Conservation (phyloP, 2,113 vertebrate genomes). For the Polyodon spathula region DNA sequence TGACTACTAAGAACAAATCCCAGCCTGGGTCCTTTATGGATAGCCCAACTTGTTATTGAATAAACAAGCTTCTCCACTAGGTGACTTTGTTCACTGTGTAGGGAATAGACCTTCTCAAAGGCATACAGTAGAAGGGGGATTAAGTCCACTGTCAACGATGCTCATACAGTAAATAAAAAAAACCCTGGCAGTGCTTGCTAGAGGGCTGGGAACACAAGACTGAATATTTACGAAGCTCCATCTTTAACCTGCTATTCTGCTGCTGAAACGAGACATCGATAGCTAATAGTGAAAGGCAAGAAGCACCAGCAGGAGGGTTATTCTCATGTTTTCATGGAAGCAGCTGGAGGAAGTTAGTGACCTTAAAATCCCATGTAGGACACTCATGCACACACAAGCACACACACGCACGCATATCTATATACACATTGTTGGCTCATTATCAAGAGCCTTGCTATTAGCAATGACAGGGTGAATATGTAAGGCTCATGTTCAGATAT, state of each 20-base stretch:
- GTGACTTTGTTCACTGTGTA: background rate
- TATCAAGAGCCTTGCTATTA: constrained; percentile 2
- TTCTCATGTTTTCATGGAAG: background rate
- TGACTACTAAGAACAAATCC: too few species aligned
- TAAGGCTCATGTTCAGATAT: background rate
- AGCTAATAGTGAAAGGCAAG: constrained; percentile 11
- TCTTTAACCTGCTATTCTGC: background rate
- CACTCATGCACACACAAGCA: constrained; percentile 11
- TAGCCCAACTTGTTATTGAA: too few species aligned
- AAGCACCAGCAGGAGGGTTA: constrained; percentile 17
- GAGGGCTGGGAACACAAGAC: background rate
- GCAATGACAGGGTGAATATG: background rate
- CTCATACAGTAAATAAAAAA: background rate
- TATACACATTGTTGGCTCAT: background rate
- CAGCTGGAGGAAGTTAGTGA: constrained; percentile 35
- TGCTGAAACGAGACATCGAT: background rate
- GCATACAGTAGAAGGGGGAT: background rate
- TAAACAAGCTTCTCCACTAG: background rate
- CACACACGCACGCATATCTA: background rate
- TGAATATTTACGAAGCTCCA: background rate
- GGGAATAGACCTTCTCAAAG: background rate
- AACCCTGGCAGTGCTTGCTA: background rate
- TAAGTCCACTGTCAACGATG: too few species aligned
- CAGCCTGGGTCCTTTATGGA: too few species aligned
- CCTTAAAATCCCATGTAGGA: constrained; percentile 39